A percentile compares a stretch with the other conserved stretches of the same genome.
These are phyloP conservation scores for Hanleya hanleyi DNA, from an alignment of 2,888 invertebrate species.

Conservation along the genomic window DNA sequence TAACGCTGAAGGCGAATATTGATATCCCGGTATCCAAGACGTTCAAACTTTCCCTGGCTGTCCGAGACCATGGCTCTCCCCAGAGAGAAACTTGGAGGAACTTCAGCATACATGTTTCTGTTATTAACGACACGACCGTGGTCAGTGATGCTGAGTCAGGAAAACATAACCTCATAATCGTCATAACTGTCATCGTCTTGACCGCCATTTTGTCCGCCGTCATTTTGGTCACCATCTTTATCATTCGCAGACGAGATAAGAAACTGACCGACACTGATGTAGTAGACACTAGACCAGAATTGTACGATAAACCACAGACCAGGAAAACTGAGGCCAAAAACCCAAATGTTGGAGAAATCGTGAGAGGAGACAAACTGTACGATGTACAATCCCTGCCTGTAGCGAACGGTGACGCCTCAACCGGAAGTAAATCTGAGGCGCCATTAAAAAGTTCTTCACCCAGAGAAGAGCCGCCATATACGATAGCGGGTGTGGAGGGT, in stretches of 20 bases:
- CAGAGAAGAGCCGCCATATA: neutral
- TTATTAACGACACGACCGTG: neutral
- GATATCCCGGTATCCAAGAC: neutral
- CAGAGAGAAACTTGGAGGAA: neutral
- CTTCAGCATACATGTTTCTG: neutral
- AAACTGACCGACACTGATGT: neutral
- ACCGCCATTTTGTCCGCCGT: neutral
- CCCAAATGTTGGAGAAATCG: neutral
- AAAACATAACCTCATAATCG: neutral
- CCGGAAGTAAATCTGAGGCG: neutral
- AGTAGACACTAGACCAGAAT: neutral
- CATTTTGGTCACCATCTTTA: neutral
- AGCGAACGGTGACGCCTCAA: neutral
- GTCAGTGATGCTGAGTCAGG: neutral
- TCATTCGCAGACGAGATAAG: slow-evolving; percentile 2
- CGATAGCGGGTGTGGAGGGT: neutral
- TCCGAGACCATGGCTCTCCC: slow-evolving; percentile 1
- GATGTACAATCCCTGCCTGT: neutral
- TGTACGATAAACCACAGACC: neutral
- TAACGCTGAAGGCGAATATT: slow-evolving; percentile 37
- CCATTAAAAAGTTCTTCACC: neutral
- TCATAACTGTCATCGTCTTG: neutral
- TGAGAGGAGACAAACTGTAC: neutral
- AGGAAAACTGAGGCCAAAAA: neutral
- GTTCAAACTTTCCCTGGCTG: slow-evolving; percentile 12